Percentiles rank a stretch among this genome's conserved stretches.
Conservation (phyloP, 1,140 invertebrate species). For the Sycophaga agraensis region DNA sequence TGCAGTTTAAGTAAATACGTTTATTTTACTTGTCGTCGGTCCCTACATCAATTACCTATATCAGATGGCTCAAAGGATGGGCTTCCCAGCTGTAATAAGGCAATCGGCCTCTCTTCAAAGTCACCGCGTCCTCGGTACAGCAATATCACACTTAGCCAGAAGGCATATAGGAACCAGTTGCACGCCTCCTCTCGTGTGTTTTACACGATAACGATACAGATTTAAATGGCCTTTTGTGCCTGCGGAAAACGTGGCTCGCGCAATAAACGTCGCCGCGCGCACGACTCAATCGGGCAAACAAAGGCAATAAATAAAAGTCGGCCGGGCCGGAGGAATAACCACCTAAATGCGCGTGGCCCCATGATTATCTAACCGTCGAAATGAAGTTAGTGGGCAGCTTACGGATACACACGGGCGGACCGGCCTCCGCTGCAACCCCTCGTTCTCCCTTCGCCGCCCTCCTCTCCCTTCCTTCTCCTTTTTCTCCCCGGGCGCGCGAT, state of each 20-base stretch:
- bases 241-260: too few relatives aligned
- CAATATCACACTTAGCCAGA: too few relatives aligned
- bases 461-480: not conserved
- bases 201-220: too few relatives aligned
- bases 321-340: not conserved
- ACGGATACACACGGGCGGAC: too few relatives aligned
- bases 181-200: too few relatives aligned
- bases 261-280: not conserved
- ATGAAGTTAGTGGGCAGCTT: slow-evolving; percentile 12
- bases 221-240: not conserved
- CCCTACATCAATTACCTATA: too few relatives aligned
- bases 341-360: slow-evolving; percentile 26
- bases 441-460: not conserved
- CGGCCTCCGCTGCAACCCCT: too few relatives aligned
- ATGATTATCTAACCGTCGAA: slow-evolving; percentile 26
- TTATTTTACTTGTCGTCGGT: not conserved
- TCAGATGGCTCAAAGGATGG: too few relatives aligned
- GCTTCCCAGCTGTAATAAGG: too few relatives aligned
- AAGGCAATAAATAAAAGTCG: slow-evolving; percentile 25
- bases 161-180: too few relatives aligned
- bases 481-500: slow-evolving; percentile 12
- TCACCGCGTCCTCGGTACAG: too few relatives aligned
- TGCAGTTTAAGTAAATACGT: not conserved
- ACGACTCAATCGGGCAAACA: slow-evolving; percentile 12
- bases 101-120: too few relatives aligned